Conservation (phyloP, 2,113 vertebrate genomes). For the Mus musculus region GRCm39 chr16:45027001-45027500, state of each 20-base stretch:
- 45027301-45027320: neutral
- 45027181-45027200: slow-evolving; percentile 17
- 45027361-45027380: neutral
- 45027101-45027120: neutral
- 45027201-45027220: neutral
- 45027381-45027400: neutral
- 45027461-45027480: no score
- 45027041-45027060: neutral
- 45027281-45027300: slow-evolving; percentile 28
- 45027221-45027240: neutral
- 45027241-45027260: slow-evolving; percentile 31
- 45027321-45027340: neutral
- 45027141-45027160: neutral
- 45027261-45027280: slow-evolving; percentile 34
- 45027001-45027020: neutral
- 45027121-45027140: neutral
- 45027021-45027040: neutral
- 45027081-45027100: slow-evolving; percentile 33
- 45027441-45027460: no score
- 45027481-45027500: no score
- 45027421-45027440: neutral
- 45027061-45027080: neutral
- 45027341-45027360: neutral
- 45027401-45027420: slow-evolving; percentile 20
- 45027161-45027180: neutral